Percentiles rank a stretch among this genome's conserved stretches.
Evolutionary conservation across 92 coral and sea anemone species (phyloP).

Genomic region (Porites evermanni): DNA sequence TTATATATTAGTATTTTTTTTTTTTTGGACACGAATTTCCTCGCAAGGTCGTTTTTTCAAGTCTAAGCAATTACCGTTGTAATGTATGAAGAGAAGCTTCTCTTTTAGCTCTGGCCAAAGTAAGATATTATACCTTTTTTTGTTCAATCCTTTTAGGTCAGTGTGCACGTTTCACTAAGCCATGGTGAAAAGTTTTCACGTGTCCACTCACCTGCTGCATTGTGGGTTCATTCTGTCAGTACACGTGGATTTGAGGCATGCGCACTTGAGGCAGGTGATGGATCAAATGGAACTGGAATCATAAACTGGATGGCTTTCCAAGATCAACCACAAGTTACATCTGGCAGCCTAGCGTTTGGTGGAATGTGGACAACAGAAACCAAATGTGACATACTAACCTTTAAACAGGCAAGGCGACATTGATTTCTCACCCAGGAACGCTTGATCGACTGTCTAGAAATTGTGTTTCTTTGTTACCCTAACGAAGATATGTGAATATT

Average conservation of each 20-base stretch:
- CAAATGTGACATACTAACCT: background rate
- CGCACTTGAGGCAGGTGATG: slow-evolving; percentile 31
- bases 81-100: too few relatives aligned
- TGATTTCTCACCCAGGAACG: background rate
- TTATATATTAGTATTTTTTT: too few relatives aligned
- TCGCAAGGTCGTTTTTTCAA: too few relatives aligned
- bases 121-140: too few relatives aligned
- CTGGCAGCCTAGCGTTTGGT: background rate
- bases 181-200: slow-evolving; percentile 15
- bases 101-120: too few relatives aligned
- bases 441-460: too few relatives aligned
- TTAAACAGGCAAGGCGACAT: background rate
- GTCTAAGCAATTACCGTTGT: too few relatives aligned
- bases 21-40: too few relatives aligned
- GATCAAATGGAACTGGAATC: slow-evolving; percentile 41
- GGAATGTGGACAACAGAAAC: slow-evolving; percentile 3
- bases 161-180: slow-evolving; percentile 22
- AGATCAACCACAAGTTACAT: slow-evolving; percentile 4
- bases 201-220: slow-evolving; percentile 54
- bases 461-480: background rate
- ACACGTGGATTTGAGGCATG: slow-evolving; percentile 43
- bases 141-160: background rate
- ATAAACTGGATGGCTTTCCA: slow-evolving; percentile 48
- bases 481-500: background rate
- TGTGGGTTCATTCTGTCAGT: slow-evolving; percentile 36